A percentile compares a stretch with the other conserved stretches of the same genome.
Evolutionary conservation across 2,888 invertebrate species (phyloP).

Genomic region (Noctua janthe): DNA sequence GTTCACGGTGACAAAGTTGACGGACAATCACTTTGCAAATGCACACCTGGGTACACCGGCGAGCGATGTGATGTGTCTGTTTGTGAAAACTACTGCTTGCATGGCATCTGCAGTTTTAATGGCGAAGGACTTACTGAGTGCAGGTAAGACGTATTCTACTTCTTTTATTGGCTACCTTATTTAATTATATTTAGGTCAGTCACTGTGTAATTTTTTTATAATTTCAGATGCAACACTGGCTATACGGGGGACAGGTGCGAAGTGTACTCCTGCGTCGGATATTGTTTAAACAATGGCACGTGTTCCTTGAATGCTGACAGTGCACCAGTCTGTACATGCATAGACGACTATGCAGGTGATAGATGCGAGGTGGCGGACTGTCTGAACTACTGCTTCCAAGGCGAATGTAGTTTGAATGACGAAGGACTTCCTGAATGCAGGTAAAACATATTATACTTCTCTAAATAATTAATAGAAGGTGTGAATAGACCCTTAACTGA

Average conservation of each 20-base stretch:
- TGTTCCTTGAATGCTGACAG: neutral
- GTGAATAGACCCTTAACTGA: no score
- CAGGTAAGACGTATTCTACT: neutral
- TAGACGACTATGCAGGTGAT: neutral
- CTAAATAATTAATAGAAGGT: no score
- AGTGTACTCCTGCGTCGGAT: neutral
- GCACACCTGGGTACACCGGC: no score
- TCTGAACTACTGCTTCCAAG: neutral
- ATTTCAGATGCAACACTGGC: neutral
- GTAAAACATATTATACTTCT: neutral
- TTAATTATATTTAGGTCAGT: neutral
- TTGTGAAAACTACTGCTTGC: conserved; percentile 4
- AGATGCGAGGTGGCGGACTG: neutral
- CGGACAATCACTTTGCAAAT: no score
- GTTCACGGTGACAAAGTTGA: no score
- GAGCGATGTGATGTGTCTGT: neutral
- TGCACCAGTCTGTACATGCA: neutral
- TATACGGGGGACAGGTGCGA: neutral
- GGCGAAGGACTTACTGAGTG: neutral
- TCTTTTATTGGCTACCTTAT: neutral
- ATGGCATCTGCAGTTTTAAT: neutral
- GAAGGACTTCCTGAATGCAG: neutral
- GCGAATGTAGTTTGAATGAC: neutral
- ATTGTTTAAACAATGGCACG: neutral
- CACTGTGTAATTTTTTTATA: neutral